Conservation (phyloP, 2,113 vertebrate species). For the Mellivora capensis region DNA sequence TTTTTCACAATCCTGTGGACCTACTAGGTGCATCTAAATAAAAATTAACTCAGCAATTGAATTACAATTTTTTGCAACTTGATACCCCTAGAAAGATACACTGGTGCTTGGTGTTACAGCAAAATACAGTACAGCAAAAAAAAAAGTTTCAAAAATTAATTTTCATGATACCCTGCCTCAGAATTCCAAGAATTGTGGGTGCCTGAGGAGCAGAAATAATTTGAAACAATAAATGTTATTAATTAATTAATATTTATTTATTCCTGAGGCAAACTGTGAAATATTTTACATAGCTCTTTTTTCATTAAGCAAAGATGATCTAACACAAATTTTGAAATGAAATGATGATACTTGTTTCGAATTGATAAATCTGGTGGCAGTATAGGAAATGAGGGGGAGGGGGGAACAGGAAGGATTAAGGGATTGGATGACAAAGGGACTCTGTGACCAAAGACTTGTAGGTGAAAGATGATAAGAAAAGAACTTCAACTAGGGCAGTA, state of each 20-base stretch:
- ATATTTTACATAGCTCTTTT: neutral
- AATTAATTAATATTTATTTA: neutral
- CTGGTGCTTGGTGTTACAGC: neutral
- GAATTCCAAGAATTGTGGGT: neutral
- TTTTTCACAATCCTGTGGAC: neutral
- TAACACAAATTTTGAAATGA: neutral
- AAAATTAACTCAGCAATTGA: neutral
- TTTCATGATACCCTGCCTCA: neutral
- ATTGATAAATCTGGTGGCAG: neutral
- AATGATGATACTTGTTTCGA: neutral
- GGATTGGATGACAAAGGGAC: neutral
- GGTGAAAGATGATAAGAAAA: neutral
- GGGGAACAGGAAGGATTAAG: accelerated
- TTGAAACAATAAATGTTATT: neutral
- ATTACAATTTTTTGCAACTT: neutral
- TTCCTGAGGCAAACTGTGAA: neutral
- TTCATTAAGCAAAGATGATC: neutral
- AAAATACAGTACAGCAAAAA: neutral
- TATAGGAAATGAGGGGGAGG: neutral
- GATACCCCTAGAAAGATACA: neutral
- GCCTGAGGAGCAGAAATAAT: neutral
- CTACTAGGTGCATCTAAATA: neutral
- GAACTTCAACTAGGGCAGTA: neutral
- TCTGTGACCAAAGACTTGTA: neutral
- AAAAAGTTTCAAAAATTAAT: neutral